Conservation (phyloP, 2,113 vertebrate genomes). For the Pseudopipra pipra region DNA sequence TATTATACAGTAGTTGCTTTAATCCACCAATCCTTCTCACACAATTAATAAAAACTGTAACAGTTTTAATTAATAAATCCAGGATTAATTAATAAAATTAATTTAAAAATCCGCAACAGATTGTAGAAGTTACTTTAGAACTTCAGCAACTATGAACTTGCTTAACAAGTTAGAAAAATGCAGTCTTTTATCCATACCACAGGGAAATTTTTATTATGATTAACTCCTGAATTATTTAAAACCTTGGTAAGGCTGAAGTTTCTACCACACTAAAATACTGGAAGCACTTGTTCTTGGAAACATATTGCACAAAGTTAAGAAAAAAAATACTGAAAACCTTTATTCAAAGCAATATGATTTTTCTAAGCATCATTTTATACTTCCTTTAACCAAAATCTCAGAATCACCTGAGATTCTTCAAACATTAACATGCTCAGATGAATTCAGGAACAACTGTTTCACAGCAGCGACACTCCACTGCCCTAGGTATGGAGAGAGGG, state of each 20-base stretch:
- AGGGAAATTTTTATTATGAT: conserved; percentile 4
- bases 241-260: not conserved
- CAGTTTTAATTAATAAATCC: not conserved
- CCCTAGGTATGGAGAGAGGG: not conserved
- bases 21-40: not conserved
- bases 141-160: not conserved
- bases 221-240: conserved; percentile 26
- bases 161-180: not conserved
- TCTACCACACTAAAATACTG: not conserved
- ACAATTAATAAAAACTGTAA: not conserved
- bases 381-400: not conserved
- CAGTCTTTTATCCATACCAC: not conserved
- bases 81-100: not conserved
- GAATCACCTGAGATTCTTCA: not conserved
- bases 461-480: not conserved
- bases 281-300: not conserved
- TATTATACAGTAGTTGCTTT: not conserved
- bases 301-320: not conserved
- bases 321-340: not conserved
- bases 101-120: not conserved
- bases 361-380: conserved; percentile 2
- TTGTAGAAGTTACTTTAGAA: not conserved
- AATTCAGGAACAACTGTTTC: not conserved
- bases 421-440: not conserved
- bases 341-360: not conserved